Conservation (phyloP, 2,113 vertebrate genomes). For the Microcebus murinus region DNA sequence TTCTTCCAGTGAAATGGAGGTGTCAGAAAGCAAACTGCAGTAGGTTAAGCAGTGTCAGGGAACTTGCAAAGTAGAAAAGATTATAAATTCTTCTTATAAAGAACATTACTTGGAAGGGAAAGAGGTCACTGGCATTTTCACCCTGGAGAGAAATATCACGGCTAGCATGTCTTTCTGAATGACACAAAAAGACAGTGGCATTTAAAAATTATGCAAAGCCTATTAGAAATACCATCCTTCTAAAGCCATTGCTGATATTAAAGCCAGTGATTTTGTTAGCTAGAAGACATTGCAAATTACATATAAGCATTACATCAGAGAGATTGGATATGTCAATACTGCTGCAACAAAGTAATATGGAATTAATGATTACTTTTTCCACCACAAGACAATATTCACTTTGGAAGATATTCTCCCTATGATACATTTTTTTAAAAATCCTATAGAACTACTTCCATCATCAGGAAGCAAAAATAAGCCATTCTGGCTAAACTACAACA, state of each 20-base stretch:
- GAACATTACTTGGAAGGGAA: conserved; percentile 45
- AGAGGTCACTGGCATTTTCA: conserved; percentile 60
- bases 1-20: background rate
- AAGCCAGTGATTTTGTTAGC: conserved; percentile 56
- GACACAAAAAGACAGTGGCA: conserved; percentile 55
- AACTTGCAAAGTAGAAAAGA: conserved; percentile 37
- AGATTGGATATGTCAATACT: background rate
- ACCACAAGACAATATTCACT: background rate
- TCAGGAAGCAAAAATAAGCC: background rate
- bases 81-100: conserved; percentile 64
- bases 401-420: background rate
- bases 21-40: conserved; percentile 39
- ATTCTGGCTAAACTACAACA: background rate
- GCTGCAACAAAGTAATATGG: background rate
- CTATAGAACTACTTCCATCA: background rate
- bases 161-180: conserved; percentile 33
- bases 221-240: conserved; percentile 57
- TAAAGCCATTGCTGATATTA: background rate
- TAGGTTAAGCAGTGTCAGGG: conserved; percentile 54
- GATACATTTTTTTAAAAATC: background rate
- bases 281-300: conserved; percentile 34
- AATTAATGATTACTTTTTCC: background rate
- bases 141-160: conserved; percentile 59
- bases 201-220: conserved; percentile 71
- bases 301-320: background rate